Evolutionary conservation across 1,140 invertebrate genomes (phyloP), one percentile per base, ranked within the genome.

Genomic region (Orchesella cincta): DNA sequence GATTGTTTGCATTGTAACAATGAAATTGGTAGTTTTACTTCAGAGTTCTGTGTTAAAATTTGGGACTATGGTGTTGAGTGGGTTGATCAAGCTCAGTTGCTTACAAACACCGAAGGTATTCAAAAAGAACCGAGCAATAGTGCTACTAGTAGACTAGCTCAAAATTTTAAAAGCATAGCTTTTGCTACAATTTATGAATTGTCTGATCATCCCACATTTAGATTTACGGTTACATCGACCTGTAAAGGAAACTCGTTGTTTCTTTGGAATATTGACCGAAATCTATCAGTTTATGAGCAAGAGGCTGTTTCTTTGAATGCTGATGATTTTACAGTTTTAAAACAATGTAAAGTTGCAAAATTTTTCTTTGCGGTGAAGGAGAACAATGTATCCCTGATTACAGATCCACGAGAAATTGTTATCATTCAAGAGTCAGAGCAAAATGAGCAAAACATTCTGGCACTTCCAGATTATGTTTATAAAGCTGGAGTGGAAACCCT

Each of bases 61-160:
- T 82, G 81, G 81, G 77, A 79, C 64, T 80, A 54, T 57, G 79
- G 75, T 23, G 76, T 79, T 31, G 14, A 31, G 16, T 80, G 79
- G 81, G 31, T 57, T 0, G 1, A 26, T 35, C 28, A 16, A 33
- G 35, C 18, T 35, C 1, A 20, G 26, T 23, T n/a, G 3, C 52
- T 46, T 46, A 46, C 39, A 46, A 46, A 46, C 20, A 8, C 39
- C 8, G 39, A 46, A 31, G 23, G 23, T 64, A 31, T 64, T 64
- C 12, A 64, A 26, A 73, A 73, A 23, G 29, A 23, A 46, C 26
- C 5, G 52, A 57, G 73, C 72, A 31, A 36, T 76, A n/a, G n/a
- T n/a, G n/a, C n/a, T n/a, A n/a, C n/a, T n/a, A n/a, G n/a, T n/a
- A n/a, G n/a, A n/a, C n/a, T n/a, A n/a, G n/a, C n/a, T 23, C 16